Percentiles rank a stretch among this genome's conserved stretches.
Evolutionary conservation across 2,797 vertebrate genomes (phyloP).

Genomic region (Hydrophis major): DNA sequence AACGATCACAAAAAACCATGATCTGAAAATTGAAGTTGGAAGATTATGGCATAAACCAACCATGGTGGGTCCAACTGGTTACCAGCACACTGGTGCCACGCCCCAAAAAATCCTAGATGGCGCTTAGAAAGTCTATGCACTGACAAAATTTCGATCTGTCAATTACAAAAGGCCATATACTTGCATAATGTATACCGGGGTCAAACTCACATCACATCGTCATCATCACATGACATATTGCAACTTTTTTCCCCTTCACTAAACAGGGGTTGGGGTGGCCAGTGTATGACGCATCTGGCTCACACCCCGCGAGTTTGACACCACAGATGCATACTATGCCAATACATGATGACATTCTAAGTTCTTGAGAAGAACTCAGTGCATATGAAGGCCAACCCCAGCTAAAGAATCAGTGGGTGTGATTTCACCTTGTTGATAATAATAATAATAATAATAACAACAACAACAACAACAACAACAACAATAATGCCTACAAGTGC

Average conservation of each 20-base stretch:
- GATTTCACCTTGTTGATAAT: background rate
- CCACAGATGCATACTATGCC: background rate
- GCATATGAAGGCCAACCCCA: background rate
- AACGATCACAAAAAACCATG: background rate
- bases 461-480: too few species aligned
- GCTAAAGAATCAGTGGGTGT: background rate
- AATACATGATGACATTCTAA: background rate
- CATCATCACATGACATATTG: too few species aligned
- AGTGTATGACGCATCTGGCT: too few species aligned
- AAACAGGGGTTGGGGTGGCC: too few species aligned
- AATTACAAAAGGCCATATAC: background rate
- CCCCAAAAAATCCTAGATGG: background rate
- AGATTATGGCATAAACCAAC: background rate
- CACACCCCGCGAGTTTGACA: too few species aligned
- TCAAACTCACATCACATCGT: too few species aligned
- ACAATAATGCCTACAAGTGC: background rate
- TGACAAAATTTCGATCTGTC: background rate
- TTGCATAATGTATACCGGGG: background rate
- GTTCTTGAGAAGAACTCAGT: background rate
- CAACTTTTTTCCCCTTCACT: too few species aligned
- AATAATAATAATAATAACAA: background rate
- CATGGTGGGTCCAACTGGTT: background rate
- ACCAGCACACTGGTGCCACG: background rate
- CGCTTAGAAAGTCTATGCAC: background rate
- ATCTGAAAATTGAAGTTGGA: background rate